These are phyloP conservation scores for Clinocottus analis DNA, from an alignment of 2,113 vertebrate species.

Conservation along the genomic window DNA sequence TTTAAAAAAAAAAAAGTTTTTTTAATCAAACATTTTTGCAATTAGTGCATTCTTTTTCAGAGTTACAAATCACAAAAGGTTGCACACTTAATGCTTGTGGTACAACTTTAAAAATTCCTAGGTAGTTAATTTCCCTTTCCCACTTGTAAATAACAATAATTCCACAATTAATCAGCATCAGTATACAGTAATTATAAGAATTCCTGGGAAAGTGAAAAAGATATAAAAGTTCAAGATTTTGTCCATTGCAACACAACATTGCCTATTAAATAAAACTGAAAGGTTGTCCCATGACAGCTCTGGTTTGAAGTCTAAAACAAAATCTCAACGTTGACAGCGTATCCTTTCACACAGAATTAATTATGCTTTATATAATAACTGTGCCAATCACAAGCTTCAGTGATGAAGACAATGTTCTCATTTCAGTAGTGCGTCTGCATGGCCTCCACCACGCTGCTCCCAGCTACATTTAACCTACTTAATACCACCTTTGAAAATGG, in stretches of 20 bases:
- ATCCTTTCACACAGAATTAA: slow-evolving; percentile 15
- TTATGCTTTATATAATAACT: slow-evolving; percentile 32
- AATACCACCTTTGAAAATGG: slow-evolving; percentile 39
- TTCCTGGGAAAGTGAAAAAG: not conserved
- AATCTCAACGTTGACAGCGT: slow-evolving; percentile 1
- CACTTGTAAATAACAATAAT: not conserved
- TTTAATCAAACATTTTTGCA: too few relatives aligned
- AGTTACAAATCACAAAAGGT: slow-evolving; percentile 14
- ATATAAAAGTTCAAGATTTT: not conserved
- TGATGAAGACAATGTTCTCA: slow-evolving; percentile 24
- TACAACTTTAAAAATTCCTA: slow-evolving; percentile 2
- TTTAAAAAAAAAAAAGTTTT: too few relatives aligned
- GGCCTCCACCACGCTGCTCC: slow-evolving; percentile 1
- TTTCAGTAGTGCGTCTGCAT: slow-evolving; percentile 10
- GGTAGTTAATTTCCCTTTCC: not conserved
- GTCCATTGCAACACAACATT: not conserved
- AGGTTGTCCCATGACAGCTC: slow-evolving; percentile 2
- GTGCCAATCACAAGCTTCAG: slow-evolving; percentile 19
- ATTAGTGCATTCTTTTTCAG: slow-evolving; percentile 23
- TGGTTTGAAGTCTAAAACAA: slow-evolving; percentile 4
- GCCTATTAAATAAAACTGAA: slow-evolving; percentile 45
- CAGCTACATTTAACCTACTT: slow-evolving; percentile 35
- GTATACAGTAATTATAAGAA: not conserved
- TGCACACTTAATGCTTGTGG: not conserved
- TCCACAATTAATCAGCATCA: slow-evolving; percentile 11